phyloP scores from a whole-genome alignment of 2,113 vertebrate species.

The Notothenia rossii region DNA sequence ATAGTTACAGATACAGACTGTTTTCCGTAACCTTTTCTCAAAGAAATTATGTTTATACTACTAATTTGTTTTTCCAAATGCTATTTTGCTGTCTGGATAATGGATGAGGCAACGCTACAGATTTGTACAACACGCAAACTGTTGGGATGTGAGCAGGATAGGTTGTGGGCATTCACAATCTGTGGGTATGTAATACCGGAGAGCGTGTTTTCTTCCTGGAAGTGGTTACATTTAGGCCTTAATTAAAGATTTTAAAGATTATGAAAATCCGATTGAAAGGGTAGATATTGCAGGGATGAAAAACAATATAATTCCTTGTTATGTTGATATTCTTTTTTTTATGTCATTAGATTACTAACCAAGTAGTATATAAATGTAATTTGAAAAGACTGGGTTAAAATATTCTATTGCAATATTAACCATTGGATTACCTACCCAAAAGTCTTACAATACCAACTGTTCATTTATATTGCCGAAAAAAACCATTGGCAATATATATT shows the following conservation, averaged over 20 bases:
- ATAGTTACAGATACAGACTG: neutral
- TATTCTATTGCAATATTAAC: too few relatives aligned
- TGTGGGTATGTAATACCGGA: neutral
- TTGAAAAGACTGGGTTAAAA: too few relatives aligned
- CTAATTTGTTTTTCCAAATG: neutral
- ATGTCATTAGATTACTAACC: too few relatives aligned
- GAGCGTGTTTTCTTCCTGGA: neutral
- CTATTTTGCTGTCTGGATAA: neutral
- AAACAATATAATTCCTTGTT: too few relatives aligned
- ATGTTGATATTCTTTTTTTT: too few relatives aligned
- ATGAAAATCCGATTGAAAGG: neutral
- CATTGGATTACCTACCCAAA: too few relatives aligned
- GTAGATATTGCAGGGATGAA: too few relatives aligned
- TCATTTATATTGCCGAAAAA: neutral
- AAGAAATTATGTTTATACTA: neutral
- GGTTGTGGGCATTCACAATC: neutral
- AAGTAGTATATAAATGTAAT: too few relatives aligned
- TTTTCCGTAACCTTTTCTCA: neutral
- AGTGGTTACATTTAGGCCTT: neutral
- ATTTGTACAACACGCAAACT: neutral
- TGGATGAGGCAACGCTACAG: neutral
- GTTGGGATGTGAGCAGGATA: neutral
- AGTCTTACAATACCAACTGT: too few relatives aligned
- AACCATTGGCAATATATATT: neutral
- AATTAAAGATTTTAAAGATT: neutral